These are phyloP conservation scores for Ashinkailepas kermadecensis DNA, from an alignment of 2,888 invertebrate genomes.

Conservation along the genomic window DNA sequence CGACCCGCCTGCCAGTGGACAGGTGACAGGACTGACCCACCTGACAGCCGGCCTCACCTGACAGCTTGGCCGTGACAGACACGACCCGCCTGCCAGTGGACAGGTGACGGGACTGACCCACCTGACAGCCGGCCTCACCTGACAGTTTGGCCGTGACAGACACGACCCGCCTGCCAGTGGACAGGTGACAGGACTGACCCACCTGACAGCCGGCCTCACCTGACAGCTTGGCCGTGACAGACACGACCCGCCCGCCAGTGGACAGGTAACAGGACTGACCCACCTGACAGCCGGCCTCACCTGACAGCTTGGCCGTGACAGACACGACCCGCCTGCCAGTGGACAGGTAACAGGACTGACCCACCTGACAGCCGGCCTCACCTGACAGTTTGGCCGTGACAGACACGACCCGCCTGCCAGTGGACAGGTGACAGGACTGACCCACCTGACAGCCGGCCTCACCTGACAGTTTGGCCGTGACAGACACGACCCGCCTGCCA, in stretches of 20 bases:
- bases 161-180: neutral
- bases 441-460: constrained; percentile 51
- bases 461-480: no score
- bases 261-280: no score
- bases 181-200: no score
- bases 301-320: neutral
- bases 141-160: neutral
- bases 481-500: neutral
- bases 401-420: neutral
- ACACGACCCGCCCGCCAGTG: neutral
- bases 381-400: neutral
- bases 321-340: neutral
- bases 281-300: constrained; percentile 51
- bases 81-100: neutral
- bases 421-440: no score
- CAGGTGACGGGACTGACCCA: no score
- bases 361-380: constrained; percentile 51
- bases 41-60: constrained; percentile 51
- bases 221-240: neutral
- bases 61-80: neutral
- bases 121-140: constrained; percentile 51
- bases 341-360: no score
- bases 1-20: neutral
- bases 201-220: constrained; percentile 51
- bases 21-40: no score